phyloP scores from a whole-genome alignment of 2,113 vertebrate genomes.

The Recurvirostra avosetta region DNA sequence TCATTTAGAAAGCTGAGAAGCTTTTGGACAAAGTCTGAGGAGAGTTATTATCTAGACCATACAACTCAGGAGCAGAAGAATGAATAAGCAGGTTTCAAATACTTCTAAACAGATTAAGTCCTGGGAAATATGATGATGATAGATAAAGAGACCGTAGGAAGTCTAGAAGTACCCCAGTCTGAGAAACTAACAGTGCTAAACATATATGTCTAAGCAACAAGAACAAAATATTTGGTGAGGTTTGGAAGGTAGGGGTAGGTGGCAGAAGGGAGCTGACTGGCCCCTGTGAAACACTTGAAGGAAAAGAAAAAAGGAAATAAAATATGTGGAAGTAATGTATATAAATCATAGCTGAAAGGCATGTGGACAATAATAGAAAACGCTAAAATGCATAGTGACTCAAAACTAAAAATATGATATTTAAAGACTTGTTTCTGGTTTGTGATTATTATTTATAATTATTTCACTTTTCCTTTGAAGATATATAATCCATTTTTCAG shows the following conservation, averaged over 20 bases:
- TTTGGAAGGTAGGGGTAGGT: accelerated
- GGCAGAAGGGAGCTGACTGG: accelerated
- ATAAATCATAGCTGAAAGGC: neutral
- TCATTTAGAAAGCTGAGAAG: neutral
- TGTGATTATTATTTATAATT: neutral
- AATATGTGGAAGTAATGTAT: neutral
- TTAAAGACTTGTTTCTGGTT: neutral
- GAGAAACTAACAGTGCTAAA: neutral
- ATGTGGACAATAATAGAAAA: neutral
- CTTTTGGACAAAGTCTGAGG: neutral
- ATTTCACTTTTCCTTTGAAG: neutral
- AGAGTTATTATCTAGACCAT: neutral
- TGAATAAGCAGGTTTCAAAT: neutral
- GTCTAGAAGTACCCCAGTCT: neutral
- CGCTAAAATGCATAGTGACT: neutral
- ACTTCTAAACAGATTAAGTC: neutral
- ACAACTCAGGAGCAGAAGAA: neutral
- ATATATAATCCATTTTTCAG: neutral
- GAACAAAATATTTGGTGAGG: neutral
- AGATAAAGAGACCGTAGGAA: neutral
- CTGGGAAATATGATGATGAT: neutral
- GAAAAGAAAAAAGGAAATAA: neutral
- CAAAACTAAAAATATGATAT: neutral
- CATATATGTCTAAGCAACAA: neutral
- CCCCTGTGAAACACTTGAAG: neutral